phyloP scores from a whole-genome alignment of 2,888 invertebrate genomes.

The Sesia apiformis region DNA sequence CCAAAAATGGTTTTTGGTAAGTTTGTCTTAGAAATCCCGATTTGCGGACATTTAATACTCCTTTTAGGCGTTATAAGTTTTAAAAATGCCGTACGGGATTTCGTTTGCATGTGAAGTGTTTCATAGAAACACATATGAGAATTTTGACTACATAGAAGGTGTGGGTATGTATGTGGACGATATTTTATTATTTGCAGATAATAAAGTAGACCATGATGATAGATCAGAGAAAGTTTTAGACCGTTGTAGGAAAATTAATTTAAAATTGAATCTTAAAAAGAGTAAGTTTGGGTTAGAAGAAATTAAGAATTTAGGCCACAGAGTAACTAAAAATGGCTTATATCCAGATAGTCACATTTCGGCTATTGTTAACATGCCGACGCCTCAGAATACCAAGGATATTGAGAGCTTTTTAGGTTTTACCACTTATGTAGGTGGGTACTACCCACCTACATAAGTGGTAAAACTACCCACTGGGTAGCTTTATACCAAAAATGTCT shows the following conservation, averaged over 20 bases:
- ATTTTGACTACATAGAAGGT: conserved; percentile 3
- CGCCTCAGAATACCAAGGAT: conserved; percentile 1
- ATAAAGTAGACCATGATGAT: conserved; percentile 4
- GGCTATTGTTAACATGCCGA: conserved; percentile 2
- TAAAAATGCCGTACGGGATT: conserved; percentile 15
- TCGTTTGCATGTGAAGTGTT: conserved; percentile 15
- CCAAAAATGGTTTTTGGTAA: conserved; percentile 11
- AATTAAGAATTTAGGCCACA: conserved; percentile 1
- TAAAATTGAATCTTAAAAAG: not conserved
- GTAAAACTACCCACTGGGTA: no score
- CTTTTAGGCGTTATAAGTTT: conserved; percentile 15
- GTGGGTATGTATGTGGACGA: conserved; percentile 4
- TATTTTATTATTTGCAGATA: conserved; percentile 1
- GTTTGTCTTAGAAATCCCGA: conserved; percentile 10
- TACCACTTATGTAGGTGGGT: not conserved
- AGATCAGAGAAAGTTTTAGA: not conserved
- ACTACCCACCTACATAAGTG: no score
- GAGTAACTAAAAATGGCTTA: conserved; percentile 1
- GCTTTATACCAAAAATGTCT: conserved; percentile 1
- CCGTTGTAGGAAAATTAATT: conserved; percentile 3
- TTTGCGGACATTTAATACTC: conserved; percentile 16
- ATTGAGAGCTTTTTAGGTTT: conserved; percentile 2
- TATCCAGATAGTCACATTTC: conserved; percentile 1
- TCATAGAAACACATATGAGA: conserved; percentile 7
- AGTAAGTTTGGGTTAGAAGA: not conserved